phyloP scores from a whole-genome alignment of 1,140 invertebrate genomes.

The Macrostomum lignano region DNA sequence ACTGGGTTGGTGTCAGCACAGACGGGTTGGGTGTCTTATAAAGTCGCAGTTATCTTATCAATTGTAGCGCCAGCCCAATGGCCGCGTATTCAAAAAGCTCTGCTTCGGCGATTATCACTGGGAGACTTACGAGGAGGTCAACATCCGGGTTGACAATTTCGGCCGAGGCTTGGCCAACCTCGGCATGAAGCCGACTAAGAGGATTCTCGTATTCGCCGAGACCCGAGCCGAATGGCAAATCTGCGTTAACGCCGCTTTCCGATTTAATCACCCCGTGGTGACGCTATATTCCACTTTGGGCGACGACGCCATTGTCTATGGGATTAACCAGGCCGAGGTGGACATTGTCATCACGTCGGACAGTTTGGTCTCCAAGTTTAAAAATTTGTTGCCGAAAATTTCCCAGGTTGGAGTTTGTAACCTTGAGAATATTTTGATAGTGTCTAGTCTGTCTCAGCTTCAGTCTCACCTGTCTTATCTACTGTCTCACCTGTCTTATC shows the following conservation, averaged over 20 bases:
- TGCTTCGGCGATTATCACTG: constrained; percentile 46
- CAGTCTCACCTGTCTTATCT: too few relatives aligned
- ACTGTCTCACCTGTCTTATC: too few relatives aligned
- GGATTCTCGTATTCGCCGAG: constrained; percentile 70
- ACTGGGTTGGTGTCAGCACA: neutral
- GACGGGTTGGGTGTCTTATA: neutral
- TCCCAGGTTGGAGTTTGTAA: too few relatives aligned
- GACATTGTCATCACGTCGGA: constrained; percentile 47
- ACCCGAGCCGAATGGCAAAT: constrained; percentile 88
- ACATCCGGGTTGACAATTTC: constrained; percentile 41
- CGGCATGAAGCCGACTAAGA: constrained; percentile 37
- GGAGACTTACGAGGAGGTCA: constrained; percentile 52
- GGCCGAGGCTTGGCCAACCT: constrained; percentile 29
- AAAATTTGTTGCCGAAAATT: too few relatives aligned
- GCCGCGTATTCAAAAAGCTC: constrained; percentile 71
- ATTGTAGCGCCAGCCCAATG: constrained; percentile 42
- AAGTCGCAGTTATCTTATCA: neutral
- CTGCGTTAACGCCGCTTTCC: constrained; percentile 66
- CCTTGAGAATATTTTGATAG: too few relatives aligned
- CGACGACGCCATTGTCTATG: constrained; percentile 73
- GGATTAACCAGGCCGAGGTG: constrained; percentile 79
- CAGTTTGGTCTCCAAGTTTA: too few relatives aligned
- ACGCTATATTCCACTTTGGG: constrained; percentile 86
- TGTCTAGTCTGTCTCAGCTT: too few relatives aligned
- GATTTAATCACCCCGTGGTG: constrained; percentile 65